A percentile compares a stretch with the other conserved stretches of the same genome.
Evolutionary conservation across 2,113 vertebrate genomes (phyloP).

Genomic region (Stigmatopora argus): DNA sequence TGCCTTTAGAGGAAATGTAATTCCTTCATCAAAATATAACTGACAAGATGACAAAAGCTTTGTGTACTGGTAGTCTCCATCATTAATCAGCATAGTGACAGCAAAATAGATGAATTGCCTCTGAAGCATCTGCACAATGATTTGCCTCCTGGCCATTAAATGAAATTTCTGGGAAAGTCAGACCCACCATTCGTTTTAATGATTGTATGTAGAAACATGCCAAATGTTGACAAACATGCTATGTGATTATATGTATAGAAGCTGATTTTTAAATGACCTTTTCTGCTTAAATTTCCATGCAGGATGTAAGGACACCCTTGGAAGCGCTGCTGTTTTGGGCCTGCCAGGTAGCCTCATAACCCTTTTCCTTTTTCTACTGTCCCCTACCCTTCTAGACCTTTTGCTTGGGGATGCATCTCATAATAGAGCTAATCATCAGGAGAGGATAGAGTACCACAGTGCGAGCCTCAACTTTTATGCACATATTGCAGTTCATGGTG

Average conservation of each 20-base stretch:
- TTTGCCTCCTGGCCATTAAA: conserved; percentile 32
- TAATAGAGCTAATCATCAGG: too few relatives aligned
- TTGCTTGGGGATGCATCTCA: too few relatives aligned
- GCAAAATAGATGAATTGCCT: conserved; percentile 44
- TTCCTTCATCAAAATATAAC: conserved; percentile 28
- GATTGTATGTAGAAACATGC: conserved; percentile 29
- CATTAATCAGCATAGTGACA: conserved; percentile 40
- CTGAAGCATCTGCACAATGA: conserved; percentile 33
- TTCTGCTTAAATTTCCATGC: too few relatives aligned
- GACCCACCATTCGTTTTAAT: conserved; percentile 22
- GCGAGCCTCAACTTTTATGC: too few relatives aligned
- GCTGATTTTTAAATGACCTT: too few relatives aligned
- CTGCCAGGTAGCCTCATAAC: too few relatives aligned
- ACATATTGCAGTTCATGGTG: too few relatives aligned
- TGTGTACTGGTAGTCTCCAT: conserved; percentile 33
- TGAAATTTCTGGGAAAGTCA: conserved; percentile 15
- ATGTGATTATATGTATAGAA: conserved; percentile 25
- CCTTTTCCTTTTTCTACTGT: too few relatives aligned
- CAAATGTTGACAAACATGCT: conserved; percentile 20
- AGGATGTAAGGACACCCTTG: too few relatives aligned
- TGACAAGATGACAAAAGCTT: conserved; percentile 53
- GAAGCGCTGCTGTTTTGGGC: too few relatives aligned
- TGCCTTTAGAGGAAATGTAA: conserved; percentile 30
- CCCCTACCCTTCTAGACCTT: too few relatives aligned
- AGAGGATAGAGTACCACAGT: too few relatives aligned